A percentile compares a stretch with the other conserved stretches of the same genome.
Conservation (phyloP, 2,113 vertebrate genomes). For the Psittacula cyanocephala region DNA sequence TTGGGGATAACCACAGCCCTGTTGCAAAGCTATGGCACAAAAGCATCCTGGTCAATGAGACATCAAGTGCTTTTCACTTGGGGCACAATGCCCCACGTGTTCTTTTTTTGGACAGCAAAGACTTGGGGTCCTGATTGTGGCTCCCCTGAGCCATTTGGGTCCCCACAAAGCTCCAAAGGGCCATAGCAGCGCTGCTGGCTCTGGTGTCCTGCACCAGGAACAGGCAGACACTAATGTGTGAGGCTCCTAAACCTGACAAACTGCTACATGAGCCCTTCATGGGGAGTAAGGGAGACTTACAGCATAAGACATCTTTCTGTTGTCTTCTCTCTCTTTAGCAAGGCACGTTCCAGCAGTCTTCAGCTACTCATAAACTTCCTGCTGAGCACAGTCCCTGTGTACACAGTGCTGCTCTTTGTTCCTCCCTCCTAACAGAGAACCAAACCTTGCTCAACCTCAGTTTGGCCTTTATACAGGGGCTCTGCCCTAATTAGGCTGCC, state of each 20-base stretch:
- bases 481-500: background rate
- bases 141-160: background rate
- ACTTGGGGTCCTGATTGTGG: rapidly evolving
- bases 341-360: background rate
- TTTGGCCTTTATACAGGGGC: background rate
- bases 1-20: background rate
- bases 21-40: rapidly evolving
- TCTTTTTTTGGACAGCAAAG: no score
- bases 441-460: rapidly evolving
- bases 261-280: background rate
- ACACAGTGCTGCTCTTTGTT: rapidly evolving
- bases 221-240: rapidly evolving
- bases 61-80: rapidly evolving
- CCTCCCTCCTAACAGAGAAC: rapidly evolving
- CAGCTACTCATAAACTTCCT: background rate
- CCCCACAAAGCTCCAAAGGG: background rate
- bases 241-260: rapidly evolving
- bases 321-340: background rate
- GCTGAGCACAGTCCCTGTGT: background rate
- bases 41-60: rapidly evolving
- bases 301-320: background rate
- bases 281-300: background rate
- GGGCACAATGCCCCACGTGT: background rate
- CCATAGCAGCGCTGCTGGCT: background rate
- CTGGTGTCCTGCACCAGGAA: rapidly evolving